Conservation (phyloP, 2,888 invertebrate species). For the Prosapia bicincta region DNA sequence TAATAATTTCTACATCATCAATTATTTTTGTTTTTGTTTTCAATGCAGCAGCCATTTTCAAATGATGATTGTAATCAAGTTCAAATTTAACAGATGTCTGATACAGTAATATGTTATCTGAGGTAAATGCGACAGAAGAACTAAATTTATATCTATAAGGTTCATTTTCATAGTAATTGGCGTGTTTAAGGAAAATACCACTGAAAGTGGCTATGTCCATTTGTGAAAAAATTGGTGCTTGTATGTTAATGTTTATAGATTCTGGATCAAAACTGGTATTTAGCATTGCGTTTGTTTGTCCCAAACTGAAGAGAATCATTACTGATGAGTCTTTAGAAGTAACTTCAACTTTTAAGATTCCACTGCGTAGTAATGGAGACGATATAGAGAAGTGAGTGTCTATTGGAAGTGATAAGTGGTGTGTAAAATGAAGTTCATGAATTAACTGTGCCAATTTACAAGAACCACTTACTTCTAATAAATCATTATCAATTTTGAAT, state of each 20-base stretch:
- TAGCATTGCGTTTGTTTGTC: neutral
- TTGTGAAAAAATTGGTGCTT: conserved; percentile 17
- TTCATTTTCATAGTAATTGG: neutral
- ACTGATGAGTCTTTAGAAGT: neutral
- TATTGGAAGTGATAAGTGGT: neutral
- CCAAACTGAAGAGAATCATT: neutral
- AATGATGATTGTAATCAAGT: neutral
- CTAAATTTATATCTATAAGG: neutral
- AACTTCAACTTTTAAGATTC: neutral
- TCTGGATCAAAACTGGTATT: neutral
- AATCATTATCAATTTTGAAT: neutral
- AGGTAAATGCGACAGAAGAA: neutral
- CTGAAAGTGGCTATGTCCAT: conserved; percentile 20
- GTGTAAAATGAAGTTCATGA: neutral
- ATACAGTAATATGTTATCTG: neutral
- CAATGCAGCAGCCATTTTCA: neutral
- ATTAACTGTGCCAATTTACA: neutral
- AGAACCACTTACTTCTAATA: neutral
- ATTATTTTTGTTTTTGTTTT: conserved; percentile 8
- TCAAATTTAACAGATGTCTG: conserved; percentile 8
- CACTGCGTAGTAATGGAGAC: neutral
- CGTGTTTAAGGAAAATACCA: conserved; percentile 9
- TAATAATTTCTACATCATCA: conserved; percentile 5
- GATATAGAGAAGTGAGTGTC: neutral
- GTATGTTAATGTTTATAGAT: conserved; percentile 1